Base-by-base conservation (phyloP, 92 coral and sea anemone genomes). In the Actinostola sp. region DNA sequence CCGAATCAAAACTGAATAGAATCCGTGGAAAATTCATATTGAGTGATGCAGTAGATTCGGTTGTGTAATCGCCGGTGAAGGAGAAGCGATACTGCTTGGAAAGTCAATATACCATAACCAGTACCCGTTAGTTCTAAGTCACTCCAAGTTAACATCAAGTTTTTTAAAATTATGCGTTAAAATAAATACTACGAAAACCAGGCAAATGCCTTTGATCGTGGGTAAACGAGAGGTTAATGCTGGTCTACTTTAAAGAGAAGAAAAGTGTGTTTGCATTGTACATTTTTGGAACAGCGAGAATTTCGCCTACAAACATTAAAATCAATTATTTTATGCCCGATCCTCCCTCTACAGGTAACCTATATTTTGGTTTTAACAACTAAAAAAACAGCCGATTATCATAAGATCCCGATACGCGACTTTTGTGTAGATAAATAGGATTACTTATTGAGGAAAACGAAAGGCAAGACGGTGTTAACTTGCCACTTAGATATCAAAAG, bases 301-400 rank as follows among this genome's bases (percentile, higher is more conserved):
- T 8, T 31, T 55, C 6, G 42, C 6, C 42, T 11, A 36, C 42
- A 36, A 36, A 36, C 6, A 36, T 11, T 36, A 36, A 57, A 57
- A 57, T 57, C 63, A 57, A 29, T 57, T 57, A 57, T 57, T 57
- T 12, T 27, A 57, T 27, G 6, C 43, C 51, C 8, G 54, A 42
- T 2, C 57, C 56, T 65, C 71, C 71, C 71, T 15, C 25, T 20
- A 57, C 63, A 5, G 63, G 63, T 57, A 30, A 13, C 38, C 63
- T 8, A 57, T 57, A 57, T 57, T 27, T 57, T 12, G 13, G 39
- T 57, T 3, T 27, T 27, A 57, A 27, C 63, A 30, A 11, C 39
- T 57, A 57, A 27, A 38, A 57, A 57, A 57, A 57, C 63, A 57
- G 17, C 27, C 27, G 13, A 57, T 57, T 57, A 57, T 57, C 63